These are phyloP conservation scores for Leptinotarsa peninsularis DNA, from an alignment of 2,888 invertebrate species.

Conservation along the genomic window DNA sequence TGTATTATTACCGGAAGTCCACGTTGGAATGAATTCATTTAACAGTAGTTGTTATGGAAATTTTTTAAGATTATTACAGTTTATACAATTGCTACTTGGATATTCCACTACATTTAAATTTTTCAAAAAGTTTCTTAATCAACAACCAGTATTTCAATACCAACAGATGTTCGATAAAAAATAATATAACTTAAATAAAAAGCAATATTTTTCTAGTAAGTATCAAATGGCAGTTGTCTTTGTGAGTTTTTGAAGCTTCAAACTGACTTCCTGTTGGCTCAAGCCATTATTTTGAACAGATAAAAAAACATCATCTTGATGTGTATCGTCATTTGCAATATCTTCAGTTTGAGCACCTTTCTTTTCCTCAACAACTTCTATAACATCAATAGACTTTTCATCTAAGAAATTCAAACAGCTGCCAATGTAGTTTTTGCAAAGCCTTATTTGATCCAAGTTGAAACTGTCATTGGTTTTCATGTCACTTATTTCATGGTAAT, in stretches of 20 bases:
- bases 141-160: background rate
- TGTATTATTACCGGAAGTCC: no score
- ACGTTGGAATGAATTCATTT: no score
- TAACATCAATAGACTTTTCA: slow-evolving; percentile 46
- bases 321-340: slow-evolving; percentile 21
- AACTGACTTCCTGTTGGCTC: slow-evolving; percentile 35
- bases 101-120: no score
- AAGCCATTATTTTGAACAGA: slow-evolving; percentile 24
- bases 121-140: no score
- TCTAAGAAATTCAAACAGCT: slow-evolving; percentile 53
- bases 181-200: background rate
- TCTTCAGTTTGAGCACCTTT: background rate
- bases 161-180: background rate
- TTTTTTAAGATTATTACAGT: no score
- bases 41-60: no score
- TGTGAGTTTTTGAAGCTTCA: slow-evolving; percentile 39
- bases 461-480: slow-evolving; percentile 46
- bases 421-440: slow-evolving; percentile 47
- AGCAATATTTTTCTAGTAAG: background rate
- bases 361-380: background rate
- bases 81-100: no score
- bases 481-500: slow-evolving; percentile 38
- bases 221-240: slow-evolving; percentile 45
- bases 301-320: slow-evolving; percentile 46
- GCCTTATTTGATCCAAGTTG: slow-evolving; percentile 45